Base-by-base conservation (phyloP, 2,797 vertebrate genomes). In the Melanotaenia trifasciata region DNA sequence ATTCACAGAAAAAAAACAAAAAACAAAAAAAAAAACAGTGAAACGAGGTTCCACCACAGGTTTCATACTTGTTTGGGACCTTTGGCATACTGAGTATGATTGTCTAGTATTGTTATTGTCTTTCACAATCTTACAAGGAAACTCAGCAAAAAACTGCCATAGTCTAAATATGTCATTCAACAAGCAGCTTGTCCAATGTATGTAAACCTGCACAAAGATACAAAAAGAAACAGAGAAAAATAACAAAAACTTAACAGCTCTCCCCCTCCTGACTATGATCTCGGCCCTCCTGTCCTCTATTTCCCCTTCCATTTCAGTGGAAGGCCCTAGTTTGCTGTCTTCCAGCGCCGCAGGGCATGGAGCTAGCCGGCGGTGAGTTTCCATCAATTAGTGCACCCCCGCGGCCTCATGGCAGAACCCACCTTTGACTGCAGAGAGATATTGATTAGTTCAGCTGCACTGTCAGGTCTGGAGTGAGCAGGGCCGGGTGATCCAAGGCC, bases 381-480 rank as follows among this genome's bases (percentile, higher is more conserved):
- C 95, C 95, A 96, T 98, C 96, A 98, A 98, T 98, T 98, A 98
- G 96, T 90, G 92, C 94, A 94, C 93, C 94, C 95, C 96, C 88
- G 95, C 91, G 82, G 92, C 91, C 91, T 85, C 90, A 18, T 92
- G 90, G 91, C 91, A 92, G 89, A 89, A 87, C 91, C 91, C 93
- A 93, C 87, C 82, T 96, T 96, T 95, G 94, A 94, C 96, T 94
- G 91, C 92, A 92, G 94, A 88, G 77, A 94, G 90, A 91, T 98
- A 98, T 99, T 97, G 97, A 97, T 98, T 97, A 97, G 93, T 95
- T 93, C 95, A 95, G 96, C 96, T 95, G 92, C 94, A 94, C 96
- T 98, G 97, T 97, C 96, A 96, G 96, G 97, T 96, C 95, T 95
- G 94, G 91, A 96, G 96, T 95, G 95, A 96, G 94, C 85, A 95